These are phyloP conservation scores for Clarias macrocephalus DNA, from an alignment of 2,113 vertebrate species.

Conservation along the genomic window DNA sequence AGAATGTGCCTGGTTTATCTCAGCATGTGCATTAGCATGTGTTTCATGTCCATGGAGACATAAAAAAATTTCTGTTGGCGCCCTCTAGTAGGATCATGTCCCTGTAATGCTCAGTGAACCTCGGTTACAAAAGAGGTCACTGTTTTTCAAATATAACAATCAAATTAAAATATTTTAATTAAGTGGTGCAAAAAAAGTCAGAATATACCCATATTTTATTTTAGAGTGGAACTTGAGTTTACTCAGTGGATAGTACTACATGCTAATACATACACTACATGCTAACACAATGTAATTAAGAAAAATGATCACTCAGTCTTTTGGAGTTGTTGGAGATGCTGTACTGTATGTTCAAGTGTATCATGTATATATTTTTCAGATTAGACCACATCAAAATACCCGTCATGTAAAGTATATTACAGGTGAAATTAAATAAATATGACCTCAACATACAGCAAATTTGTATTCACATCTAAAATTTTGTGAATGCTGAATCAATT, in stretches of 20 bases:
- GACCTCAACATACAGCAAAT: background rate
- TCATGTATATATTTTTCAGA: background rate
- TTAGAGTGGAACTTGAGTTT: background rate
- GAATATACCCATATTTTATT: background rate
- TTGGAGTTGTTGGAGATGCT: background rate
- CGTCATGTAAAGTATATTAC: background rate
- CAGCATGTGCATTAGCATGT: background rate
- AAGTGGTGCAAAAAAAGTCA: background rate
- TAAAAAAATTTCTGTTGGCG: background rate
- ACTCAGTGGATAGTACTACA: background rate
- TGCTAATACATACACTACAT: background rate
- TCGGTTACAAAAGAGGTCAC: background rate
- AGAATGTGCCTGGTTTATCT: background rate
- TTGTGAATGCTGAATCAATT: background rate
- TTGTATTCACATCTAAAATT: background rate
- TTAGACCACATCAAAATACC: background rate
- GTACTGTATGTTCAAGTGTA: background rate
- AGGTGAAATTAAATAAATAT: background rate
- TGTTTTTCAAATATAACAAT: background rate
- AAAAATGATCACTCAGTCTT: background rate
- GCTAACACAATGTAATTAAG: background rate
- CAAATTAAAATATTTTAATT: background rate
- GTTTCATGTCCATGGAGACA: too few species aligned
- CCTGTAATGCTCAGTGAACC: background rate
- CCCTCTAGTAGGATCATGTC: background rate